These are phyloP conservation scores for Prosopocoilus inquinatus DNA, from an alignment of 2,888 invertebrate genomes.

Conservation along the genomic window DNA sequence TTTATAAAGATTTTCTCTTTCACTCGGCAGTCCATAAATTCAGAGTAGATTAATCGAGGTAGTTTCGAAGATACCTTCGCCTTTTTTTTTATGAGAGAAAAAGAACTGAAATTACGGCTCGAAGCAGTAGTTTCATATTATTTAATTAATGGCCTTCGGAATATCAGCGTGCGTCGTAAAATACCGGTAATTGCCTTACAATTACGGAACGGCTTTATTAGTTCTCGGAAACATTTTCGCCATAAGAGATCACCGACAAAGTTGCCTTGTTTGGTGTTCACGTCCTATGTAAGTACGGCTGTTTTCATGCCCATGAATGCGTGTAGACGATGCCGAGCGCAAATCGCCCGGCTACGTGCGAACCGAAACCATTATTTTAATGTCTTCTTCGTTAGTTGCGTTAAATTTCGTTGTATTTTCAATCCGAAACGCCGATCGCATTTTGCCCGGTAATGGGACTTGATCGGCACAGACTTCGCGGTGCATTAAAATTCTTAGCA, in stretches of 20 bases:
- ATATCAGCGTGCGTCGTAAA: constrained; percentile 23
- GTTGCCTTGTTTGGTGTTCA: constrained; percentile 23
- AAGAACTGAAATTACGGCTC: too few relatives aligned
- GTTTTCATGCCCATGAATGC: constrained; percentile 21
- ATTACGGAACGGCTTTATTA: constrained; percentile 33
- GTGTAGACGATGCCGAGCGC: constrained; percentile 16
- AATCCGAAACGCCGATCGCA: not conserved
- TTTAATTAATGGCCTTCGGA: constrained; percentile 29
- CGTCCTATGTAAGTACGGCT: constrained; percentile 12
- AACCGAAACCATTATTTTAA: constrained; percentile 5
- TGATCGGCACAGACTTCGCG: constrained; percentile 23
- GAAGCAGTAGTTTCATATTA: constrained; percentile 26
- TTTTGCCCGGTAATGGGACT: constrained; percentile 26
- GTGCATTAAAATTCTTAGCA: constrained; percentile 32
- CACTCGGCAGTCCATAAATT: too few relatives aligned
- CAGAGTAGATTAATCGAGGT: too few relatives aligned
- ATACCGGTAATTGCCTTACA: constrained; percentile 28
- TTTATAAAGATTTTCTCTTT: too few relatives aligned
- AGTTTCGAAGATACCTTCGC: not conserved
- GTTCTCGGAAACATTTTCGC: constrained; percentile 27
- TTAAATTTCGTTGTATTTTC: too few relatives aligned
- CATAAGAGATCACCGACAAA: constrained; percentile 24
- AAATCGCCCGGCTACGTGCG: constrained; percentile 16
- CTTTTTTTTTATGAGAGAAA: not conserved
- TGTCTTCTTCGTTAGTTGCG: too few relatives aligned